Conservation (phyloP, 1,140 invertebrate genomes). For the Patella vulgata region DNA sequence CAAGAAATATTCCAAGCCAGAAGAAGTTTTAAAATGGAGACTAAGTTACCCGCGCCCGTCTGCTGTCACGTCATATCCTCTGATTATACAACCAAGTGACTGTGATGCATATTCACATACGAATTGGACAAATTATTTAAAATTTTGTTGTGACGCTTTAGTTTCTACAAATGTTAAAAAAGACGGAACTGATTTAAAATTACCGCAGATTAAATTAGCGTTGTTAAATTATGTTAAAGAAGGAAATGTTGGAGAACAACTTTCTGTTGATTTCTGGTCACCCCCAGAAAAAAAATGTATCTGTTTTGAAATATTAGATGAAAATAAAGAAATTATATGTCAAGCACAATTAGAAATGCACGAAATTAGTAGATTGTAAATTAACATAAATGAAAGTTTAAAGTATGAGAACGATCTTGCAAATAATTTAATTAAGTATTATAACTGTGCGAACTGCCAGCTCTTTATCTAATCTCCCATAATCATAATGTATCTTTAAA, state of each 20-base stretch:
- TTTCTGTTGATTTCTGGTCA: not conserved
- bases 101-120: conserved; percentile 1
- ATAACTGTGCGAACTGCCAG: too few species aligned
- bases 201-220: not conserved
- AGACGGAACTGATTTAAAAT: not conserved
- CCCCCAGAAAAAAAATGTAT: not conserved
- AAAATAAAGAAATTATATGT: too few species aligned
- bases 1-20: conserved; percentile 17
- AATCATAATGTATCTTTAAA: too few species aligned
- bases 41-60: not conserved
- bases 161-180: not conserved
- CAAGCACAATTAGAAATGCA: too few species aligned
- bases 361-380: too few species aligned
- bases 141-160: not conserved
- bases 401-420: too few species aligned
- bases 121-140: conserved; percentile 3
- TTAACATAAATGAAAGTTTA: too few species aligned
- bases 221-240: not conserved
- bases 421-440: too few species aligned
- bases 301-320: too few species aligned
- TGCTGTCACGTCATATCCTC: not conserved
- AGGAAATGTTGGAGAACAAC: not conserved
- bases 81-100: conserved; percentile 5
- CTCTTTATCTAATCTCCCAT: too few species aligned
- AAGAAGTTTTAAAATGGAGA: conserved; percentile 13